These are phyloP conservation scores for Geophilus truncorum DNA, from an alignment of 2,888 invertebrate genomes.

Conservation along the genomic window DNA sequence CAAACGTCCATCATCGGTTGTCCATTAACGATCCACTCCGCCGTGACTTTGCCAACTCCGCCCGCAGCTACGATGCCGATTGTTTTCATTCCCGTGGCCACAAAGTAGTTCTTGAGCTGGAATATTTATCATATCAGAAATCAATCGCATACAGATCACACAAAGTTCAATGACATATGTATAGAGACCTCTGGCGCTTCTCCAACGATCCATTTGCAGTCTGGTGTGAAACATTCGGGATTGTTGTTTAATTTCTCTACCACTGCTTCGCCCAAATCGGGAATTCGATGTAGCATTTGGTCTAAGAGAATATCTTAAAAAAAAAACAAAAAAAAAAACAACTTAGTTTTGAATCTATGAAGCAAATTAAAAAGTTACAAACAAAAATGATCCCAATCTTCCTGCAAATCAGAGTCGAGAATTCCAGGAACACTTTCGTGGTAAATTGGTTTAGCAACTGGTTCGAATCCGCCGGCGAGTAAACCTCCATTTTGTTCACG, in stretches of 20 bases:
- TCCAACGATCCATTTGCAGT: slow-evolving; percentile 92
- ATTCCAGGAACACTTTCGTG: slow-evolving; percentile 55
- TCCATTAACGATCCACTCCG: slow-evolving; percentile 78
- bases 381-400: slow-evolving; percentile 96
- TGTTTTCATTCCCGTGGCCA: slow-evolving; percentile 94
- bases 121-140: neutral
- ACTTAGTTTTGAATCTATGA: too few species aligned
- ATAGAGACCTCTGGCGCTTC: slow-evolving; percentile 77
- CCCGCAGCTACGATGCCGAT: slow-evolving; percentile 93
- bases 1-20: slow-evolving; percentile 78
- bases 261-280: slow-evolving; percentile 65
- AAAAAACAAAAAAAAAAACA: neutral
- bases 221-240: slow-evolving; percentile 93
- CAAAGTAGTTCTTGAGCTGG: slow-evolving; percentile 77
- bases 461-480: slow-evolving; percentile 86
- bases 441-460: slow-evolving; percentile 81
- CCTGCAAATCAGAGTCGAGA: slow-evolving; percentile 56
- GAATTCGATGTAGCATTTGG: slow-evolving; percentile 76
- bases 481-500: slow-evolving; percentile 78
- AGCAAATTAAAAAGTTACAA: slow-evolving; percentile 40
- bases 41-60: slow-evolving; percentile 85
- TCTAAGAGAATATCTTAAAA: slow-evolving; percentile 68
- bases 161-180: neutral
- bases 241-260: slow-evolving; percentile 80
- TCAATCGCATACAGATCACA: neutral